These are phyloP conservation scores for Ostrea denselamellosa DNA, from an alignment of 1,140 invertebrate genomes.

Conservation along the genomic window DNA sequence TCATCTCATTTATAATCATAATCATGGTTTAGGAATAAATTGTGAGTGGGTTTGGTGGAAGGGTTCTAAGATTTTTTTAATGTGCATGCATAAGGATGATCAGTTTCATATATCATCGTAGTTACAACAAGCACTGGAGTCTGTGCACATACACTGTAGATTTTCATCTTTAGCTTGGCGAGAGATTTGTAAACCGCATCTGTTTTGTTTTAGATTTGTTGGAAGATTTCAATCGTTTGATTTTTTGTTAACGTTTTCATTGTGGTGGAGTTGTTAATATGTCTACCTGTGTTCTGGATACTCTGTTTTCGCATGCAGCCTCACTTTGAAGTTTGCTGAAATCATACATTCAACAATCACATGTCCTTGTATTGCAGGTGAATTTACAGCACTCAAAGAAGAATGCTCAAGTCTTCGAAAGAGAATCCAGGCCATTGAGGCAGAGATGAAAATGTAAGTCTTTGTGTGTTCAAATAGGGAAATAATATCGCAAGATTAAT, in stretches of 20 bases:
- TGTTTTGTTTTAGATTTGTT: neutral
- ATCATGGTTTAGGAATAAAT: neutral
- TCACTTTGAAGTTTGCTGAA: neutral
- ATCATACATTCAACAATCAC: neutral
- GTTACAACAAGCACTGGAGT: neutral
- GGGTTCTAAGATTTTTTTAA: neutral
- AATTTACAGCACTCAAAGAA: conserved; percentile 71
- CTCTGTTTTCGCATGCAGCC: neutral
- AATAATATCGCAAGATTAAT: too few species aligned
- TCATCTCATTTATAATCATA: neutral
- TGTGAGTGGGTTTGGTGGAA: neutral
- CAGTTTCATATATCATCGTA: neutral
- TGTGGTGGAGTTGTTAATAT: neutral
- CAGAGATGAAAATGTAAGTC: conserved; percentile 78
- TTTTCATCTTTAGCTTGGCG: neutral
- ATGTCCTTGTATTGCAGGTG: conserved; percentile 38
- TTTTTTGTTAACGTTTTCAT: conserved; percentile 2
- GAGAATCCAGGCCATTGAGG: conserved; percentile 76
- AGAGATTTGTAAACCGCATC: neutral
- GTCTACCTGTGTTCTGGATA: neutral
- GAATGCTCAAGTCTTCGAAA: conserved; percentile 76
- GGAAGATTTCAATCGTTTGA: neutral
- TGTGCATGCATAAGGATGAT: neutral
- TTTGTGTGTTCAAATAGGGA: too few species aligned
- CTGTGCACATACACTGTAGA: neutral